Conservation (phyloP, 2,797 vertebrate genomes). For the Octomys mimax region DNA sequence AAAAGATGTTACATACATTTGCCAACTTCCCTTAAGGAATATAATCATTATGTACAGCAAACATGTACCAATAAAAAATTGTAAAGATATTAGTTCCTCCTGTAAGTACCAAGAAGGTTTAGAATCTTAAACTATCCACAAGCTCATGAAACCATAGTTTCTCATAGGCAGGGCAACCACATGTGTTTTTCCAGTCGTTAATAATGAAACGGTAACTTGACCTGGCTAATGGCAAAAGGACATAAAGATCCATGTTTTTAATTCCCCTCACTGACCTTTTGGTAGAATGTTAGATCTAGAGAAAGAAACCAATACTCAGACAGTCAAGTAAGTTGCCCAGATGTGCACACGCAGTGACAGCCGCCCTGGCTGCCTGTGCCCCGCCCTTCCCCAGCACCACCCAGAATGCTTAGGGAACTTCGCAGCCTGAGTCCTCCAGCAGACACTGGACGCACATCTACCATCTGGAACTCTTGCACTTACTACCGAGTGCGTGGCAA, state of each 20-base stretch:
- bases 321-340: background rate
- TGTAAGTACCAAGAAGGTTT: background rate
- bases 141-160: constrained; percentile 23
- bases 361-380: background rate
- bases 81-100: background rate
- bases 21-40: background rate
- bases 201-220: constrained; percentile 72
- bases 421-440: background rate
- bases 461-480: background rate
- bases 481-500: background rate
- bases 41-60: background rate
- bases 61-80: background rate
- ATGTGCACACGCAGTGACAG: background rate
- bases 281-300: constrained; percentile 35
- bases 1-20: background rate
- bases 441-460: background rate
- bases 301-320: constrained; percentile 12
- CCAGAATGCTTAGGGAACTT: background rate
- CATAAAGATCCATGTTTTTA: background rate
- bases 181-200: constrained; percentile 71
- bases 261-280: constrained; percentile 30
- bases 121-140: constrained; percentile 35
- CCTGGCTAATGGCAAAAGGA: constrained; percentile 40
- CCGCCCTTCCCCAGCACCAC: background rate
- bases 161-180: constrained; percentile 53